phyloP scores from a whole-genome alignment of 2,888 invertebrate species.

The Dexiosoma caninum region DNA sequence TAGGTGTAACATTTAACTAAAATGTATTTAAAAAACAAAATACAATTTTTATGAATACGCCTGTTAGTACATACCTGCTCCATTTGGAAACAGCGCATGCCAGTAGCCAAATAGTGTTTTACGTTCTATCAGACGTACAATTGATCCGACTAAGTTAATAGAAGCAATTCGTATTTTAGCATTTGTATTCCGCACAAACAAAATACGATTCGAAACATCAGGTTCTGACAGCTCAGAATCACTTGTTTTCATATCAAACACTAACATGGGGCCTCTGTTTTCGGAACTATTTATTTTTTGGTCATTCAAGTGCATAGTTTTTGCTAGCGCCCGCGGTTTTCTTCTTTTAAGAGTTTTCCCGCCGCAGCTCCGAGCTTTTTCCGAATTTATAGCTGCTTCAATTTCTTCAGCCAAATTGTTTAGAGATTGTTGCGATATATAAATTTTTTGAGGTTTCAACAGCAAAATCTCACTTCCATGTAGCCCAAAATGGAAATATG shows the following conservation, averaged over 20 bases:
- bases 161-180: slow-evolving; percentile 84
- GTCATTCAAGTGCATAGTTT: slow-evolving; percentile 37
- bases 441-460: slow-evolving; percentile 78
- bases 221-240: slow-evolving; percentile 85
- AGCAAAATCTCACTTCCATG: slow-evolving; percentile 70
- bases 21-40: no score
- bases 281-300: not conserved
- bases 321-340: slow-evolving; percentile 48
- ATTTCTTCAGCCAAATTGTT: slow-evolving; percentile 77
- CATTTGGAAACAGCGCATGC: slow-evolving; percentile 84
- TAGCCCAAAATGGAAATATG: slow-evolving; percentile 80
- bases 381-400: slow-evolving; percentile 62
- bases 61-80: slow-evolving; percentile 73
- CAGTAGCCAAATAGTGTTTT: slow-evolving; percentile 86
- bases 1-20: no score
- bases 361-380: slow-evolving; percentile 77
- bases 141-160: slow-evolving; percentile 80
- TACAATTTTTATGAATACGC: no score
- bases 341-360: slow-evolving; percentile 80
- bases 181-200: slow-evolving; percentile 78
- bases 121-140: slow-evolving; percentile 82
- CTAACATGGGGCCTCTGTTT: not conserved
- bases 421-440: slow-evolving; percentile 82
- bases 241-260: slow-evolving; percentile 78
- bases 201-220: slow-evolving; percentile 74